Conservation (phyloP, 1,140 invertebrate species). For the Tetraneura akinire region DNA sequence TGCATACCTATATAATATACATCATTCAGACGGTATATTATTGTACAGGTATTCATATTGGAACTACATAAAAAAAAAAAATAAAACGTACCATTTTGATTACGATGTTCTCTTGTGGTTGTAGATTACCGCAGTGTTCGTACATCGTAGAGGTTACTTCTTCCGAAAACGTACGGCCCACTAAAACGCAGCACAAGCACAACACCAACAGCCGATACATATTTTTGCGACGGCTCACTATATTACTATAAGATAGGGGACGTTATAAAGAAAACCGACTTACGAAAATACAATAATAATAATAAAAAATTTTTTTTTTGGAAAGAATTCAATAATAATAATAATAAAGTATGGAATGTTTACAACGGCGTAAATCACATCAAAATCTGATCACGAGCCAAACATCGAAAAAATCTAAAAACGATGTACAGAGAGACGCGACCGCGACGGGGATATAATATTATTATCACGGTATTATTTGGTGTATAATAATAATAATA, state of each 20-base stretch:
- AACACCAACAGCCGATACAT: neutral
- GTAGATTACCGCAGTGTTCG: slow-evolving; percentile 30
- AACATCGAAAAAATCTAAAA: neutral
- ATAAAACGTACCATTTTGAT: slow-evolving; percentile 16
- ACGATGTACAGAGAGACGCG: neutral
- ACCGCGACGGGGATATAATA: too few relatives aligned
- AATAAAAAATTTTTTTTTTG: neutral
- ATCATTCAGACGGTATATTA: too few relatives aligned
- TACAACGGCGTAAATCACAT: too few relatives aligned
- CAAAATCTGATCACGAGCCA: too few relatives aligned
- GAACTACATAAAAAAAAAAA: too few relatives aligned
- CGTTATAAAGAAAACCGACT: too few relatives aligned
- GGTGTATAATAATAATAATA: too few relatives aligned
- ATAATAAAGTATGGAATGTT: neutral
- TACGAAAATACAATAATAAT: neutral
- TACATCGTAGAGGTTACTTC: slow-evolving; percentile 16
- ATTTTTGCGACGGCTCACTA: too few relatives aligned
- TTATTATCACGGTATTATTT: too few relatives aligned
- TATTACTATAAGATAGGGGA: too few relatives aligned
- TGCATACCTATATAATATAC: too few relatives aligned
- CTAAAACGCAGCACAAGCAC: slow-evolving; percentile 12
- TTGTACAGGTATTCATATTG: too few relatives aligned
- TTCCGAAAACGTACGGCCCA: neutral
- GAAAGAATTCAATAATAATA: neutral
- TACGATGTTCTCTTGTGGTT: slow-evolving; percentile 5